These are phyloP conservation scores for Psilopsiagon aymara DNA, from an alignment of 2,113 vertebrate genomes.

Conservation along the genomic window DNA sequence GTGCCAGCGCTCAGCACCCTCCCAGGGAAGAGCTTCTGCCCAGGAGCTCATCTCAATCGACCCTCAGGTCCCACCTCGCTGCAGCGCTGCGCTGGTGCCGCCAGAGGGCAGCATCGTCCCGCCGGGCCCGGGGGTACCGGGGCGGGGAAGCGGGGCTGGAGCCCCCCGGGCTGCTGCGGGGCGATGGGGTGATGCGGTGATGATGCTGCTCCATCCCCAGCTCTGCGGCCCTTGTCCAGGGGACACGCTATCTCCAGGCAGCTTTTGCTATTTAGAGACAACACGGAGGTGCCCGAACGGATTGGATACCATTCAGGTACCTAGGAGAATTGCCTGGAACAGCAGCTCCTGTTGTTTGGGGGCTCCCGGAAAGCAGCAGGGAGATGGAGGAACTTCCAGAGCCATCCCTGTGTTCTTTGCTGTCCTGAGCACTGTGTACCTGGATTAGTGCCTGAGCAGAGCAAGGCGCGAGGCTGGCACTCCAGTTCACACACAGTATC, in stretches of 20 bases:
- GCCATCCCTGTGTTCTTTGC: background rate
- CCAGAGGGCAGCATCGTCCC: background rate
- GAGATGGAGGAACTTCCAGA: background rate
- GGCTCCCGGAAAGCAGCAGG: background rate
- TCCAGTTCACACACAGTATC: fast-evolving
- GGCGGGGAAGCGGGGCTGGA: background rate
- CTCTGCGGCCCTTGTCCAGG: fast-evolving
- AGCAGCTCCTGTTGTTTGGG: background rate
- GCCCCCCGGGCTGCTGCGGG: background rate
- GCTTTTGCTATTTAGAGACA: fast-evolving
- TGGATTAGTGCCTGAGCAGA: background rate
- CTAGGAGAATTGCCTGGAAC: background rate
- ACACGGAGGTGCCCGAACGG: fast-evolving
- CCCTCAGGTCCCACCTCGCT: background rate
- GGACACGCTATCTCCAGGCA: background rate
- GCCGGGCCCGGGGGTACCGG: background rate
- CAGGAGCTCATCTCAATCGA: background rate
- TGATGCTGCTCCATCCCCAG: fast-evolving
- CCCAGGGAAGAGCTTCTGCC: background rate
- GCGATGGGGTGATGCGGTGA: background rate
- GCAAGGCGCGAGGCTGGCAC: background rate
- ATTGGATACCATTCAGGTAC: background rate
- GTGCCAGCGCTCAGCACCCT: background rate
- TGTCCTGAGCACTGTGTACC: too few relatives aligned
- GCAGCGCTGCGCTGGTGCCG: background rate